Conservation (phyloP, 2,113 vertebrate genomes). For the Plestiodon gilberti region DNA sequence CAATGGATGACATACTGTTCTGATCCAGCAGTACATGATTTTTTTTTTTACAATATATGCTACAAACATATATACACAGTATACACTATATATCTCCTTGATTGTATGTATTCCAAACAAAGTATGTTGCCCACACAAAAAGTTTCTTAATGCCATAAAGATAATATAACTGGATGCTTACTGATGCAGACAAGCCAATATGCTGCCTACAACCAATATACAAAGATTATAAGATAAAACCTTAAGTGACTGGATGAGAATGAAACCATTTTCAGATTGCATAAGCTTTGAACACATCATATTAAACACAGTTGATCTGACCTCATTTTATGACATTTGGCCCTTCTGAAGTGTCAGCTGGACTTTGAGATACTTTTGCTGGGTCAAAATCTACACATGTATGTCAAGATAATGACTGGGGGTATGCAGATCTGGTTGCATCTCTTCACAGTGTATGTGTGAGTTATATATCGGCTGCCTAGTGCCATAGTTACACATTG, state of each 20-base stretch:
- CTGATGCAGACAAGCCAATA: background rate
- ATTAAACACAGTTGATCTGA: background rate
- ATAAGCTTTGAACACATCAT: background rate
- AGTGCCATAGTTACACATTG: too few species aligned
- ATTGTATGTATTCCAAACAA: too few species aligned
- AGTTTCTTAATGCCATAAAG: background rate
- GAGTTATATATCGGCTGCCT: too few species aligned
- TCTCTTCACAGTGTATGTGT: background rate
- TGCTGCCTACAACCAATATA: background rate
- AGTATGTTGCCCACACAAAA: background rate
- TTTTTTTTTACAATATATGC: too few species aligned
- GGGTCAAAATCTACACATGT: background rate
- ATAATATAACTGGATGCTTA: background rate
- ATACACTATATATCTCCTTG: too few species aligned
- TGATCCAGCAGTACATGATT: conserved; percentile 17
- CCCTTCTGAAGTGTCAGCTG: background rate
- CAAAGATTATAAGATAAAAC: background rate
- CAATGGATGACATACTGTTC: background rate
- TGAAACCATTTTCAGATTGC: background rate
- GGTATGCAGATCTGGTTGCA: background rate
- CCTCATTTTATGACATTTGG: background rate
- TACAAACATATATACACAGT: background rate
- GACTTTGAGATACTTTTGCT: background rate
- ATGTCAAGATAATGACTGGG: background rate
- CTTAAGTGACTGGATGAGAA: background rate